Base-by-base conservation (phyloP, 2,888 invertebrate genomes). In the Drosophila suboccidentalis region DNA sequence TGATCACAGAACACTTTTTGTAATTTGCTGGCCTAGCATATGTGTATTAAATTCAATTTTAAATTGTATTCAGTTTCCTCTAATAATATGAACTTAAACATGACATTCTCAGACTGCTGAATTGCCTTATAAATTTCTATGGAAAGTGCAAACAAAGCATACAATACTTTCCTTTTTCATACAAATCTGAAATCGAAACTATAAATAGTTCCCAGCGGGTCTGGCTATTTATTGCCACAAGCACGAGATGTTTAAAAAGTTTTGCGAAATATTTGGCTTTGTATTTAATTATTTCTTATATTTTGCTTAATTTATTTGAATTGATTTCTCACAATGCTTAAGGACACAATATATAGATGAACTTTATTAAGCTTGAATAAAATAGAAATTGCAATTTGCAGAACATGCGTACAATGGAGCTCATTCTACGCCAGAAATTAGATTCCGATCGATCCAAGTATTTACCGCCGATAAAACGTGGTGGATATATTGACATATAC, bases 401-500 rank as follows among this genome's bases (percentile, higher is more conserved):
- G 96, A 94, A 93, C 91, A 94, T 94, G 93, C 95, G 95, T 93
- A 94, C 95, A 93, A 94, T 97, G 95, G 96, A 97, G 95, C 95
- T 94, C 92, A 95, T 95, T 92, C 94, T 96, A 93, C 94, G 94
- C 92, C 94, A 94, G 92, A 94, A 95, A 92, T 94, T 96, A 94
- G 95, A 95, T 93, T 95, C 96, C 92, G 94, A 94, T 92, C 95
- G 96, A 93, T 95, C 96, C 92, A 97, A 97, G 94, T 94, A 95
- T 93, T 95, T 97, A 92, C 97, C 97, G 91, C 95, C 96, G 82
- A 95, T 97, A 93, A 96, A 96, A 94, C 94, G 97, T 93, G 97
- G 96, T 93, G 95, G 96, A 93, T 94, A 95, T 93, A 95, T 96
- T 93, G 97, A 97, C 94, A 95, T 96, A 92, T 97, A 97, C 94